These are phyloP conservation scores for Phylloscopus whistleri DNA, from an alignment of 2,113 vertebrate species.

Conservation along the genomic window DNA sequence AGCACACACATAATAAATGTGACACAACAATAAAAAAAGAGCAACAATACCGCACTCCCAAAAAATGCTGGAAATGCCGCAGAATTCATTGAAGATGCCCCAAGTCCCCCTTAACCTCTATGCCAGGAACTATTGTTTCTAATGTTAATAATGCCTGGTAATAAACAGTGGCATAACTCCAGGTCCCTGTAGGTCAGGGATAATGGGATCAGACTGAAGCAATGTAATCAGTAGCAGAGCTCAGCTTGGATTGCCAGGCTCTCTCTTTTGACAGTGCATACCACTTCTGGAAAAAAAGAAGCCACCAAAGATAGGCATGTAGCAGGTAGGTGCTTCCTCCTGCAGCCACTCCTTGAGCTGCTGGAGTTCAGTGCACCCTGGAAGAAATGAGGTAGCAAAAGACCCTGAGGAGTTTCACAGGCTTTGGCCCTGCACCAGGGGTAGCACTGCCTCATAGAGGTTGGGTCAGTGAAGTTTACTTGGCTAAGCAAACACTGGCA, in stretches of 20 bases:
- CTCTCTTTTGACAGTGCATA: not conserved
- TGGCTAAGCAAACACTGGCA: not conserved
- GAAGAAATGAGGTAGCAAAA: not conserved
- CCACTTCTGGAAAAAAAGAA: not conserved
- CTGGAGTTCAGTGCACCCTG: not conserved
- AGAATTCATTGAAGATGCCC: constrained; percentile 20
- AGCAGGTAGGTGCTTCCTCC: not conserved
- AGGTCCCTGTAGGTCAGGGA: not conserved
- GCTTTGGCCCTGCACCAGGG: not conserved
- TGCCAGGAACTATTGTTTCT: constrained; percentile 2
- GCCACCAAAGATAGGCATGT: not conserved
- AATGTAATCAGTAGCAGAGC: not conserved
- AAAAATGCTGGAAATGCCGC: not conserved
- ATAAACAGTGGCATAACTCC: not conserved
- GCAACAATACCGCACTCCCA: not conserved
- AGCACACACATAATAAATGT: not conserved
- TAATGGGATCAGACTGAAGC: not conserved
- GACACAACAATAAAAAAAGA: not conserved
- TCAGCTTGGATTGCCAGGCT: not conserved
- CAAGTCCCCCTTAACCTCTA: not conserved
- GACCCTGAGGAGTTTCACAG: not conserved
- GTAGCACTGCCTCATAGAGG: not conserved
- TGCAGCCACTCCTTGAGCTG: not conserved
- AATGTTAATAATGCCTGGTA: constrained; percentile 5
- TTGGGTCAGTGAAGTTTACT: not conserved